Evolutionary conservation across 53 echinoderm and acorn worm genomes (phyloP), one percentile per base, ranked within the genome.

Genomic region (Holothuria leucospilota): DNA sequence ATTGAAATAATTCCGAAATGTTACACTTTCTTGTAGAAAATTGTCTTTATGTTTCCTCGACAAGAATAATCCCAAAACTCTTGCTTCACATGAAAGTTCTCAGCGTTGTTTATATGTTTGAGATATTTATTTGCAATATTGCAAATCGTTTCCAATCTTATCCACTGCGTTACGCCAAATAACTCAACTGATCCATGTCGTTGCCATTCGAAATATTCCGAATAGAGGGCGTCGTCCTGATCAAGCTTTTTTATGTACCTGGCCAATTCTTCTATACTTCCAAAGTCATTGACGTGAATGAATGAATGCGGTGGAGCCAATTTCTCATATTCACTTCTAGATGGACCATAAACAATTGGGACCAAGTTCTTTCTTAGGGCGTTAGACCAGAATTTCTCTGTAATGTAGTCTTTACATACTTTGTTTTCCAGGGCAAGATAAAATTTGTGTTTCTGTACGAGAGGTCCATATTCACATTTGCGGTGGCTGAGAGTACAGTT

Each of bases 251-350:
- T 51, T 0, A 88, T 27, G 28, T 88, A 88, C 13, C 20, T 60
- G 61, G 83, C 82, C 11, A 88, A 13, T 14, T 69, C 60, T 20
- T 59, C 68, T 7, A 88, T 21, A 15, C 71, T 78, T 20, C 20
- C 14, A 29, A 88, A 88, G 39, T 88, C 88, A 18, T 88, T 28
- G 29, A 88, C 59, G 63, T 88, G 88, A 29, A 88, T 88, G 63
- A 88, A 88, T 14, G 82, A 56, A 5, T 83, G 38, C 1, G 88
- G 83, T 15, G 88, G 88, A 0, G 64, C 58, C 24, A 41, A 12
- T 4, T 70, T 68, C 11, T 83, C 62, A 59, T 88, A 88, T 30
- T 88, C 83, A 2, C 21, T 29, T 56, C 29, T 69, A 1, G 83
- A 72, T 61, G 88, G 56, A 25, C 88, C 88, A 70, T 46, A 88